Base-by-base conservation (phyloP, 1,140 invertebrate genomes). In the Chlorops oryzae region DNA sequence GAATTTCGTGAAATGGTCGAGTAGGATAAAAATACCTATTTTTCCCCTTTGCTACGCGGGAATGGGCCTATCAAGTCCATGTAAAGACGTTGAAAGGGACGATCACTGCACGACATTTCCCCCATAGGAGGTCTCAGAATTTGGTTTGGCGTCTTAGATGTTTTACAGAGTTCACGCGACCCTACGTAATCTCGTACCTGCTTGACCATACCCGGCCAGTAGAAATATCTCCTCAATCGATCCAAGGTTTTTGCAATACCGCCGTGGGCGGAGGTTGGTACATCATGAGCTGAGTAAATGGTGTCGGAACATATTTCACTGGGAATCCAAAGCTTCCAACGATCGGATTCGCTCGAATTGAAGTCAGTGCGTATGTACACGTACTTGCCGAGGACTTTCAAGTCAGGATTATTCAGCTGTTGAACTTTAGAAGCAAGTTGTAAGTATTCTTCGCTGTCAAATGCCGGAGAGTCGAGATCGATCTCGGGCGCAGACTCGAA, bases 301-400 rank as follows among this genome's bases (percentile, higher is more conserved):
- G 28, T 12, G n/a, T 44, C 41, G 2, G 15, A 4, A 13, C 20
- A 2, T n/a, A 49, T 17, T 23, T 39, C 35, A 1, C 15, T 2
- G 20, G 52, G 52, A 25, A 54, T 24, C 52, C 46, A 48, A 7
- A 54, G 24, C 41, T 49, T 49, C 52, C 52, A 54, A 9, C 10
- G 13, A 37, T 17, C 21, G 20, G 12, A 25, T 32, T 51, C 50
- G 5, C 49, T 34, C 12, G 24, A n/a, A 9, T 27, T 25, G 28
- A 25, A 42, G 22, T 51, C 25, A 3, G 21, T 51, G 18, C 41
- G 28, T 9, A 44, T 39, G 18, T 51, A 51, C 15, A 51, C 41
- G 18, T 45, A 44, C 27, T 37, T 24, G n/a, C 35, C 41, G 6
- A 44, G 23, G 17, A 51, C 23, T 51, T 51, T 45, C 5, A 51